Conservation (phyloP, 2,113 vertebrate genomes). For the Asarcornis scutulata region DNA sequence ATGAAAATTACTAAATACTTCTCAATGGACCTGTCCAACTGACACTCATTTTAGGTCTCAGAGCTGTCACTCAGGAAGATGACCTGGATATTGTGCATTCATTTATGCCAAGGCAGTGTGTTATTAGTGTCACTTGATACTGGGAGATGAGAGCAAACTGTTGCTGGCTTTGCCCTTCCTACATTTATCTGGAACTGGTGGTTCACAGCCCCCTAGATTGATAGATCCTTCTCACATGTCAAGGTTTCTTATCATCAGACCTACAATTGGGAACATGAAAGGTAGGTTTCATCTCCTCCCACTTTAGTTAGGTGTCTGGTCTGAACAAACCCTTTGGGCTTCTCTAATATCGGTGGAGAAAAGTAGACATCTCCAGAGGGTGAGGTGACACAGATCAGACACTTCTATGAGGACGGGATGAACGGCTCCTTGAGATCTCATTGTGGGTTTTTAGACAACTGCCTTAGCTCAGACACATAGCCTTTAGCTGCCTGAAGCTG, state of each 20-base stretch:
- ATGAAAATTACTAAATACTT: not conserved
- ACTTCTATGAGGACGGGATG: rapidly evolving
- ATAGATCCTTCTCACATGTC: not conserved
- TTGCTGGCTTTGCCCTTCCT: not conserved
- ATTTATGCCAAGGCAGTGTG: not conserved
- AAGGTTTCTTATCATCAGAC: not conserved
- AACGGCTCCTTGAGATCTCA: not conserved
- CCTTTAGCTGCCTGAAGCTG: not conserved
- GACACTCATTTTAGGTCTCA: not conserved
- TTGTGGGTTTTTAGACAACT: not conserved
- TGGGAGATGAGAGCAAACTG: not conserved
- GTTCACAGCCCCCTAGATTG: not conserved
- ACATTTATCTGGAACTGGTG: not conserved
- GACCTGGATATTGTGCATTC: not conserved
- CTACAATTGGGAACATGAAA: not conserved
- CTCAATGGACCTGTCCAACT: slow-evolving; percentile 2
- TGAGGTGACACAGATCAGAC: not conserved
- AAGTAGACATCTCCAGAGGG: not conserved
- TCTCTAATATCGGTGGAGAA: not conserved
- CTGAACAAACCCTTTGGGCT: not conserved
- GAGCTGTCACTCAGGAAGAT: slow-evolving; percentile 1
- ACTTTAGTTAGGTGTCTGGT: not conserved
- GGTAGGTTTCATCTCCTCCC: not conserved
- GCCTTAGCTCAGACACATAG: not conserved
- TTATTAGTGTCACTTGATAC: slow-evolving; percentile 40